phyloP scores from a whole-genome alignment of 2,113 vertebrate genomes.

The Euleptes europaea region DNA sequence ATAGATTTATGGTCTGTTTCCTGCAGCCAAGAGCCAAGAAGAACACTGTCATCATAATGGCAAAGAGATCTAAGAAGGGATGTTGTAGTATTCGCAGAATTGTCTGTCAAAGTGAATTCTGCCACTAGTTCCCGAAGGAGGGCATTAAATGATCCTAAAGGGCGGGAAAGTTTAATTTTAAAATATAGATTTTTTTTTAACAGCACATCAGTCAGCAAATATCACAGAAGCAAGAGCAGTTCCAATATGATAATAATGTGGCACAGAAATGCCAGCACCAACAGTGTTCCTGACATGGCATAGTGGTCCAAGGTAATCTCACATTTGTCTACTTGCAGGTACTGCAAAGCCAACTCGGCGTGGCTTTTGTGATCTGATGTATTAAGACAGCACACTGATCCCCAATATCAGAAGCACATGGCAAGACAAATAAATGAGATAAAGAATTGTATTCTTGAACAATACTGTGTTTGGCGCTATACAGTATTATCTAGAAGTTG shows the following conservation, averaged over 20 bases:
- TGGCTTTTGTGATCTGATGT: not conserved
- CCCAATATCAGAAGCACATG: not conserved
- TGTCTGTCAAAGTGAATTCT: slow-evolving; percentile 98
- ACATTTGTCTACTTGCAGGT: not conserved
- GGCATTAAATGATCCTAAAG: slow-evolving; percentile 90
- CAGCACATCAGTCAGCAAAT: slow-evolving; percentile 7
- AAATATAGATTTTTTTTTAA: slow-evolving; percentile 6
- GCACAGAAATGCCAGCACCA: not conserved
- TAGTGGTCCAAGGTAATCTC: not conserved
- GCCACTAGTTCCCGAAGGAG: slow-evolving; percentile 95
- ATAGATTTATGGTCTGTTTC: slow-evolving; percentile 99
- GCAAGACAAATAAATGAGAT: not conserved
- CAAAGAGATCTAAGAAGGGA: slow-evolving; percentile 95
- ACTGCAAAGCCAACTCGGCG: not conserved
- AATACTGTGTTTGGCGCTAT: not conserved
- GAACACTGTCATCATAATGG: slow-evolving; percentile 97
- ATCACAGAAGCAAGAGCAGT: not conserved
- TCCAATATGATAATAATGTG: not conserved
- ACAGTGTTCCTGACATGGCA: not conserved
- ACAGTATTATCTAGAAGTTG: not conserved
- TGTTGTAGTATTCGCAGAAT: slow-evolving; percentile 97
- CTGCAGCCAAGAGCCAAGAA: slow-evolving; percentile 98
- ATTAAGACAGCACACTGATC: not conserved
- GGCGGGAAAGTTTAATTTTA: slow-evolving; percentile 9
- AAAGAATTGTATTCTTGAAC: not conserved